Evolutionary conservation across 2,888 invertebrate genomes (phyloP).

Genomic region (Drosophila greeni): DNA sequence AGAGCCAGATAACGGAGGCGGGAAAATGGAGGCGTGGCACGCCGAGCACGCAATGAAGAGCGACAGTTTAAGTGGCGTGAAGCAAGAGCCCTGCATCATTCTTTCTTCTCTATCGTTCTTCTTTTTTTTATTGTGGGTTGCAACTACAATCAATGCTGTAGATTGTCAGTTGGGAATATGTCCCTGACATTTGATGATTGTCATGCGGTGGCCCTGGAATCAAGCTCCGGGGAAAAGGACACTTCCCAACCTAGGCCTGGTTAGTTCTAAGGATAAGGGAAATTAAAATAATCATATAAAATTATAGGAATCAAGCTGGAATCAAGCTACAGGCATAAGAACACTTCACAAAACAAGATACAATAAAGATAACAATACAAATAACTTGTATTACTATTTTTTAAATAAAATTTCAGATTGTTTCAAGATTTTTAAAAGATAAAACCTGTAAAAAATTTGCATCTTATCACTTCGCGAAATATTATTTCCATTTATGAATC

Average conservation of each 20-base stretch:
- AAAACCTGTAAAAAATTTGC: background rate
- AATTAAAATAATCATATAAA: background rate
- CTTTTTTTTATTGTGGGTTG: constrained; percentile 31
- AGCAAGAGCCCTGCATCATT: constrained; percentile 33
- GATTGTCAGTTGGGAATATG: constrained; percentile 44
- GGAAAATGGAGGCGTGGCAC: constrained; percentile 8
- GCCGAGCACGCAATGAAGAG: constrained; percentile 60
- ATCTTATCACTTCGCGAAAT: background rate
- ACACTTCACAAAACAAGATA: background rate
- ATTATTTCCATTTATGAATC: background rate
- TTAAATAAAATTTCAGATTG: background rate
- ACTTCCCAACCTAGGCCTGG: constrained; percentile 1
- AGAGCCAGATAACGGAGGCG: constrained; percentile 4
- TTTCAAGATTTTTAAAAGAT: background rate
- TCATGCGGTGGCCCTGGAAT: constrained; percentile 23
- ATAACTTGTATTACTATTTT: background rate
- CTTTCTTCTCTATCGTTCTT: constrained; percentile 5
- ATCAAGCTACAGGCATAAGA: background rate
- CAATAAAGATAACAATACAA: too few relatives aligned
- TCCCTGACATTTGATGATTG: constrained; percentile 52
- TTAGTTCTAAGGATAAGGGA: background rate
- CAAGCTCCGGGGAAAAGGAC: background rate
- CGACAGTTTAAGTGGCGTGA: constrained; percentile 65
- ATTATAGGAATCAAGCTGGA: background rate
- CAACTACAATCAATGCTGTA: constrained; percentile 45